Evolutionary conservation across 1,140 invertebrate species (phyloP), one percentile per base, ranked within the genome.

Genomic region (Araneus ventricosus): DNA sequence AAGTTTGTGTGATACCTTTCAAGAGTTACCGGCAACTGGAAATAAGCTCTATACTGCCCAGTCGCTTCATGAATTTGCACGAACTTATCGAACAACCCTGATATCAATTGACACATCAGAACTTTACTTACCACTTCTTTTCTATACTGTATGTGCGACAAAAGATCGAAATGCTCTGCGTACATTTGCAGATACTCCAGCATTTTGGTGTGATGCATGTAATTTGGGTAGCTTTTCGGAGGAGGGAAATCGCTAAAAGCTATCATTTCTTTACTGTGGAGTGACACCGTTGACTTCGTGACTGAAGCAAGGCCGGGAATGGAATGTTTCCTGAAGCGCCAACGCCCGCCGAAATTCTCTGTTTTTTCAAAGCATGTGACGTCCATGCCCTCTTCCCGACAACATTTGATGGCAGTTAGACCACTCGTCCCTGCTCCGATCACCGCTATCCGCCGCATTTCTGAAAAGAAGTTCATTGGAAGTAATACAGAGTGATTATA

Each of bases 381-480:
- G 79, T 95, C 94, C 84, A 95, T 85, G 0, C 94, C 94, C 89
- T 95, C 95, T 93, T 96, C 96, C 70, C 96, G 85, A 90, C 95
- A 95, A 39, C 94, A 94, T 94, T 96, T 96, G 67, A 96, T 95
- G 37, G 95, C 94, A 4, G 95, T 94, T 59, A 96, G 94, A 24
- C 96, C 96, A 89, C 95, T 95, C 94, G 93, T 96, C 95, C 93
- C 95, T 95, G 94, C 96, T 96, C 10, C 96, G 95, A 10, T 96
- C 95, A 59, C 94, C 84, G 10, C 80, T 45, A 94, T 88, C 17
- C 41, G 61, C 20, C 57, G 79, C 20, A 90, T 90, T 22, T 82
- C 75, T 90, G 34, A 22, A 90, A 80, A 27, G 10, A 8, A 52
- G 45, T n/a, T n/a, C n/a, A n/a, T n/a, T n/a, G n/a, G n/a, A n/a